Base-by-base conservation (phyloP, 2,888 invertebrate species). In the Noctua comes region DNA sequence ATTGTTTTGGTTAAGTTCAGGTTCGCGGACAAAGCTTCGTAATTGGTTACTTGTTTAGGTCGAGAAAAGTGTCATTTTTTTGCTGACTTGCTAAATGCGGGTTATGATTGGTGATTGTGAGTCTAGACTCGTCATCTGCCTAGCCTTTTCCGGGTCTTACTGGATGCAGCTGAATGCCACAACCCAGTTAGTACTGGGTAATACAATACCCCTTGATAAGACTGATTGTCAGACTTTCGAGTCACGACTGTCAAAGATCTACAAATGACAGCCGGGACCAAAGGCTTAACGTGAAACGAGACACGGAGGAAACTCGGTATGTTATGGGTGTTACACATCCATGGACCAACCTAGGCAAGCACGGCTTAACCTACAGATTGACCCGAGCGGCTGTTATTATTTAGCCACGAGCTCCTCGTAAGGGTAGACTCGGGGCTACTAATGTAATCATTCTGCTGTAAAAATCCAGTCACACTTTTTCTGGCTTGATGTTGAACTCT, bases 1-100 rank as follows among this genome's bases (percentile, higher is more conserved):
- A n/a, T 68, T 68, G 62, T 82, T 62, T 51, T 54, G 11, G 46
- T 69, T 31, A 24, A 36, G 57, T 70, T 65, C 36, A 62, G 18
- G 43, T 75, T 51, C 18, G 57, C 43, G 4, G 31, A 59, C 51
- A 43, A 16, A 16, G 57, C 24, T 27, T 16, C 0, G 24, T 40
- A 18, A 65, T 24, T 71, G 40, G 43, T 36, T 31, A 8, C 24
- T 40, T 48, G 48, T 40, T 0, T 3, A 46, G 24, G 5, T 51
- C 2, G 21, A 18, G n/a, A 59, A 57, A 74, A 46, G 7, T 59
- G 10, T 16, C 6, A 3, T 8, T 57, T n/a, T 57, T 31, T 59
- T 59, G 36, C n/a, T 36, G 5, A 36, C 36, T 36, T 36, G 27
- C 16, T 7, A 27, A 59, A 7, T 16, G 59, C 16, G 13, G 13